Conservation (phyloP, 2,888 invertebrate genomes). For the Ochlodes sylvanus region DNA sequence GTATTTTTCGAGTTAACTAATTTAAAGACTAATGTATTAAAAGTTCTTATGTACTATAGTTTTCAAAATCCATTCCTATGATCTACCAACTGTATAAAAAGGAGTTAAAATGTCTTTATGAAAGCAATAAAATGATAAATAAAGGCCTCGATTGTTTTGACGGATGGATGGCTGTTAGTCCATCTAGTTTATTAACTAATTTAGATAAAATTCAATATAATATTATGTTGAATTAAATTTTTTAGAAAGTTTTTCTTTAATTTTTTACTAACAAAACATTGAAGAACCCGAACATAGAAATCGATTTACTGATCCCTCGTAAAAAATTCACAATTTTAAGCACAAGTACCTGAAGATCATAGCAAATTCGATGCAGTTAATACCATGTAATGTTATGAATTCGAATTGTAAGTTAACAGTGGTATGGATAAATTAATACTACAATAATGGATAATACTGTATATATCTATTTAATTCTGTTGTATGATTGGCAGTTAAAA, state of each 20-base stretch:
- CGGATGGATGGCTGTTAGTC: constrained; percentile 31
- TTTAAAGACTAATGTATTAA: constrained; percentile 11
- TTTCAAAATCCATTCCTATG: constrained; percentile 10
- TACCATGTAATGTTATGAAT: too few species aligned
- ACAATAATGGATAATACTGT: too few species aligned
- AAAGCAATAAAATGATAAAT: constrained; percentile 6
- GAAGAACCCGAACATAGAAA: neutral
- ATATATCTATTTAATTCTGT: too few species aligned
- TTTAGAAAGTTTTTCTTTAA: constrained; percentile 30
- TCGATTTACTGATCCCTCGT: neutral
- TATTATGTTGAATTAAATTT: constrained; percentile 36
- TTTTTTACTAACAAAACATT: constrained; percentile 17
- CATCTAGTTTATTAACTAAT: constrained; percentile 33
- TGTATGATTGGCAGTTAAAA: too few species aligned
- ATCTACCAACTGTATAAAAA: constrained; percentile 6
- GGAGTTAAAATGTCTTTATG: neutral
- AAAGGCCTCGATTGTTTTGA: constrained; percentile 8
- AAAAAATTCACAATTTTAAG: neutral
- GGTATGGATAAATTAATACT: too few species aligned
- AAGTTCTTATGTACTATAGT: constrained; percentile 5
- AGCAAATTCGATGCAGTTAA: neutral
- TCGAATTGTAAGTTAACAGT: too few species aligned
- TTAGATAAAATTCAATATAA: constrained; percentile 36
- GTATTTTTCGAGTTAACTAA: constrained; percentile 6
- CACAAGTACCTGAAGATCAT: neutral